A percentile compares a stretch with the other conserved stretches of the same genome.
These are phyloP conservation scores for Euclidia mi DNA, from an alignment of 2,888 invertebrate species.

Conservation along the genomic window DNA sequence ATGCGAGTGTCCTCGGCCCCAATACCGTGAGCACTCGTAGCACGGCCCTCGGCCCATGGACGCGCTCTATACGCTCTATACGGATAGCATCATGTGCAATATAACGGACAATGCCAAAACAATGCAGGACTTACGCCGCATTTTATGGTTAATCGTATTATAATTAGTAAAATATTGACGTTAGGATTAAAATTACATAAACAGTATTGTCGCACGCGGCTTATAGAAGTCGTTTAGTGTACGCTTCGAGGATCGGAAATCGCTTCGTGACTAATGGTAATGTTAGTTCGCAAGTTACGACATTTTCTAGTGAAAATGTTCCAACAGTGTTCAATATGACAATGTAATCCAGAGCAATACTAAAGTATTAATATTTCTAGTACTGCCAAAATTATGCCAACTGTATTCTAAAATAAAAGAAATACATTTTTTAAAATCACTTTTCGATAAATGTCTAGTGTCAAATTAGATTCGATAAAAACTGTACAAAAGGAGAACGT, in stretches of 20 bases:
- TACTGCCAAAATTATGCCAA: constrained; percentile 90
- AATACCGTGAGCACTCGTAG: constrained; percentile 44
- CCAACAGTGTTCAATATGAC: constrained; percentile 87
- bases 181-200: constrained; percentile 86
- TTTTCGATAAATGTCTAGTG: constrained; percentile 88
- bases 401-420: constrained; percentile 83
- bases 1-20: constrained; percentile 53
- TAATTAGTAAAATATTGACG: constrained; percentile 89
- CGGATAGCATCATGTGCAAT: constrained; percentile 83
- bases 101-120: constrained; percentile 87
- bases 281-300: constrained; percentile 56
- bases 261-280: constrained; percentile 71
- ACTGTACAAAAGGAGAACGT: constrained; percentile 88
- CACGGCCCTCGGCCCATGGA: constrained; percentile 54
- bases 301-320: constrained; percentile 74
- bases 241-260: constrained; percentile 81
- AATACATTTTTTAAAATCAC: constrained; percentile 83
- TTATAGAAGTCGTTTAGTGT: constrained; percentile 74
- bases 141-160: constrained; percentile 85
- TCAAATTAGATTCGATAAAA: constrained; percentile 89
- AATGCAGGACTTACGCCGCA: constrained; percentile 78
- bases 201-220: constrained; percentile 86
- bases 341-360: constrained; percentile 90
- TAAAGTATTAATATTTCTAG: constrained; percentile 89
- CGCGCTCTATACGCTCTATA: constrained; percentile 68